Conservation (phyloP, 2,113 vertebrate genomes). For the Phyllostomus hastatus region DNA sequence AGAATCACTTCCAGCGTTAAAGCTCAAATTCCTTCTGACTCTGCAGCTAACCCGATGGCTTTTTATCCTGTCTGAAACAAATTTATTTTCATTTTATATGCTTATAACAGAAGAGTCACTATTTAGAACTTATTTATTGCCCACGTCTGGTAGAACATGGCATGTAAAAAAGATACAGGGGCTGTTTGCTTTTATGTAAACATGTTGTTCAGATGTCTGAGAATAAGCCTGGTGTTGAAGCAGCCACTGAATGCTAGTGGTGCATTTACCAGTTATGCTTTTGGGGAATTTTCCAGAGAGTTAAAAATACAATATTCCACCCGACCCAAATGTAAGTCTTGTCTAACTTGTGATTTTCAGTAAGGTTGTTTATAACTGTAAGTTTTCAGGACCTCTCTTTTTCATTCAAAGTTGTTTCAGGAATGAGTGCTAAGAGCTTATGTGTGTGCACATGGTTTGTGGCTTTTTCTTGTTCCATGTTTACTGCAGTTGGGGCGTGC, state of each 20-base stretch:
- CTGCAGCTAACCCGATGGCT: background rate
- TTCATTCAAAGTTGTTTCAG: slow-evolving; percentile 18
- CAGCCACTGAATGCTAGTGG: background rate
- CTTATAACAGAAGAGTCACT: background rate
- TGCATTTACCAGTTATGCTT: background rate
- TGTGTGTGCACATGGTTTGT: background rate
- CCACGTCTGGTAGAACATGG: background rate
- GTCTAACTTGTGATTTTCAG: background rate
- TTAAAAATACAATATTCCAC: slow-evolving; percentile 1
- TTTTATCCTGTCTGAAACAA: slow-evolving; percentile 30
- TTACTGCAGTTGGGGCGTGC: background rate
- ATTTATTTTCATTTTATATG: slow-evolving; percentile 41
- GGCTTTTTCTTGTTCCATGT: background rate
- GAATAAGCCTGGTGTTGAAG: slow-evolving; percentile 12
- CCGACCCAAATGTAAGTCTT: background rate
- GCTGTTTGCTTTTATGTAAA: slow-evolving; percentile 41
- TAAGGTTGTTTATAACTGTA: slow-evolving; percentile 3
- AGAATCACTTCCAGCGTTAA: background rate
- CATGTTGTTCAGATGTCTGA: background rate
- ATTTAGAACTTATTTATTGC: slow-evolving; percentile 10
- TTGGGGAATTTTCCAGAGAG: background rate
- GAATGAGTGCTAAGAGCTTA: background rate
- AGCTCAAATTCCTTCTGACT: slow-evolving; percentile 14
- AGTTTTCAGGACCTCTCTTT: background rate
- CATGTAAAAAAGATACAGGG: background rate